These are phyloP conservation scores for Chlorodrepanis virens DNA, from an alignment of 2,113 vertebrate species.

Conservation along the genomic window DNA sequence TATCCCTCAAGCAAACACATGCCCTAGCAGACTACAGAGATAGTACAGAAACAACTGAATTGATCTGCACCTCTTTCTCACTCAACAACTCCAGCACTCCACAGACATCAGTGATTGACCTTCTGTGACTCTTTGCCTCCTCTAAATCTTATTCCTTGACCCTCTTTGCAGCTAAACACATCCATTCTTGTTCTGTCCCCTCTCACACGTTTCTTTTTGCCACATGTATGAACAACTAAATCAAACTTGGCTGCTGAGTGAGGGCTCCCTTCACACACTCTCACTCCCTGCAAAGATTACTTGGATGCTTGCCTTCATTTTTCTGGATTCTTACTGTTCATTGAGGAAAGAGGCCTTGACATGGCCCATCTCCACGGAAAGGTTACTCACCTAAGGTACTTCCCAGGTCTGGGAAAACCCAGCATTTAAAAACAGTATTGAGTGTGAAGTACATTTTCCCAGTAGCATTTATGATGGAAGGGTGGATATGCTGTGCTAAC, in stretches of 20 bases:
- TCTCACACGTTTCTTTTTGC: background rate
- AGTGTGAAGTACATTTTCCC: background rate
- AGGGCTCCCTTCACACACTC: background rate
- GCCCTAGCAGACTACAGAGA: background rate
- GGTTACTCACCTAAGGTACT: background rate
- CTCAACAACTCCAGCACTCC: background rate
- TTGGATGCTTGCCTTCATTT: background rate
- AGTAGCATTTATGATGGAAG: background rate
- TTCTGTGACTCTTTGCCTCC: background rate
- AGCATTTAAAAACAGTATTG: background rate
- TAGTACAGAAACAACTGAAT: background rate
- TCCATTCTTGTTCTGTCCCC: background rate
- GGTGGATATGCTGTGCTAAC: accelerated
- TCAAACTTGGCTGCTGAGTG: background rate
- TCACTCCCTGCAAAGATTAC: background rate
- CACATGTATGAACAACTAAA: background rate
- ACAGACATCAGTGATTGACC: background rate
- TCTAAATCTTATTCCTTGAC: background rate
- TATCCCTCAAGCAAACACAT: background rate
- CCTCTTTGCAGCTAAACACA: background rate
- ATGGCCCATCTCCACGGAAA: background rate
- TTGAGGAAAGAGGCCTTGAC: background rate
- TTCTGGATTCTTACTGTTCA: background rate
- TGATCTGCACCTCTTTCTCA: background rate
- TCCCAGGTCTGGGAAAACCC: background rate